A percentile compares a stretch with the other conserved stretches of the same genome.
Conservation (phyloP, 1,140 invertebrate species). For the Pollicipes pollicipes region DNA sequence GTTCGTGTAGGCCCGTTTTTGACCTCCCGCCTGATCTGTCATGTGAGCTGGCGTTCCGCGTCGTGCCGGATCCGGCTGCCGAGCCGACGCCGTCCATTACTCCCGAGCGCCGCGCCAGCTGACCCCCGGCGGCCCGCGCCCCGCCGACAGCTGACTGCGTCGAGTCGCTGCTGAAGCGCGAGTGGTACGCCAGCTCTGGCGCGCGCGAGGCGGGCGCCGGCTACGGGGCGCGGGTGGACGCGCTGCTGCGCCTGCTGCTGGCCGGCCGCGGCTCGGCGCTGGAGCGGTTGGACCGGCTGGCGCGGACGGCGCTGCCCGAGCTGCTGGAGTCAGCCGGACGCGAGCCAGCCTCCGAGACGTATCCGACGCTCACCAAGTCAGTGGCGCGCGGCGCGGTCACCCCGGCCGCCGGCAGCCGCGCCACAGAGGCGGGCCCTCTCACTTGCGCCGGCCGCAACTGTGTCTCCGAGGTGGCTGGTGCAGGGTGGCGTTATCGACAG, state of each 20-base stretch:
- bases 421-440: neutral
- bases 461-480: too few species aligned
- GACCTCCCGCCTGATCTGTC: too few species aligned
- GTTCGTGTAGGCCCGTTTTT: too few species aligned
- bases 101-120: too few species aligned
- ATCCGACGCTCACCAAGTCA: conserved; percentile 39
- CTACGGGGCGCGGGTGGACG: conserved; percentile 25
- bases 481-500: too few species aligned
- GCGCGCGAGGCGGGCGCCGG: conserved; percentile 25
- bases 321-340: conserved; percentile 25
- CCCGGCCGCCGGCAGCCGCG: too few species aligned
- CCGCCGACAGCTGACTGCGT: conserved; percentile 20
- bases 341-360: conserved; percentile 31
- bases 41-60: too few species aligned
- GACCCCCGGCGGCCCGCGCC: too few species aligned
- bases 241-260: conserved; percentile 24
- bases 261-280: conserved; percentile 21
- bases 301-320: conserved; percentile 23
- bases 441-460: too few species aligned
- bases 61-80: too few species aligned
- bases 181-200: conserved; percentile 25
- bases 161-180: conserved; percentile 25
- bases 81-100: too few species aligned
- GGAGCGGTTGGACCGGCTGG: conserved; percentile 22
- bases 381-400: too few species aligned